Evolutionary conservation across 1,140 invertebrate species (phyloP).

Genomic region (Macrotrachela quadricornifera): DNA sequence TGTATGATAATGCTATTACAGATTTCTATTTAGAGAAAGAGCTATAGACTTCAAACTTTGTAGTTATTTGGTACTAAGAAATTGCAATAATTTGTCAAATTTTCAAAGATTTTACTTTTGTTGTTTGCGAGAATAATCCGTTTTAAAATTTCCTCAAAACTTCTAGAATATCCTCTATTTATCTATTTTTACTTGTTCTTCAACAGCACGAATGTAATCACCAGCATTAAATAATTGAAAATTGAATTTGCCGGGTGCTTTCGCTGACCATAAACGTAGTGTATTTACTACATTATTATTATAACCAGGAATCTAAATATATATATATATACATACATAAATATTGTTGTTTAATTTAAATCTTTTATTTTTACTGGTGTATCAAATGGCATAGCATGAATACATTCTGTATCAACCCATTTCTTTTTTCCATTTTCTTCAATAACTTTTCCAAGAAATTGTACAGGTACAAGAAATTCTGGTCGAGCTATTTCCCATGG

Average conservation of each 20-base stretch:
- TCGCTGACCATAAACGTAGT: constrained; percentile 87
- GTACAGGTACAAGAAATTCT: constrained; percentile 71
- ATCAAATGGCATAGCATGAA: constrained; percentile 78
- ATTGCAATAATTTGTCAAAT: too few species aligned
- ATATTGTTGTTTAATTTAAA: too few species aligned
- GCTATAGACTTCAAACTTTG: too few species aligned
- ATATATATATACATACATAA: too few species aligned
- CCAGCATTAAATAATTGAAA: constrained; percentile 95
- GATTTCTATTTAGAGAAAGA: too few species aligned
- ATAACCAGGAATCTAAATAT: constrained; percentile 50
- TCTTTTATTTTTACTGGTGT: constrained; percentile 46
- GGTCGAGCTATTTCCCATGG: constrained; percentile 94
- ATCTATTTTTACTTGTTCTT: constrained; percentile 43
- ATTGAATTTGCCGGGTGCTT: constrained; percentile 86
- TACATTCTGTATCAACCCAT: constrained; percentile 79
- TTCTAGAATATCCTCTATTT: too few species aligned
- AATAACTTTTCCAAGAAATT: constrained; percentile 69
- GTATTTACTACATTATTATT: constrained; percentile 96
- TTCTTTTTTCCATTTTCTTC: constrained; percentile 57
- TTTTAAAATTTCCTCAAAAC: too few species aligned
- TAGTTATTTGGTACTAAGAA: too few species aligned
- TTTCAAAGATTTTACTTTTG: too few species aligned
- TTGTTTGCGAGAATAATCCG: too few species aligned
- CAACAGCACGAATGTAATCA: constrained; percentile 94
- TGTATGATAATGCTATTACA: too few species aligned